These are phyloP conservation scores for Alca torda DNA, from an alignment of 2,797 vertebrate genomes.

Conservation along the genomic window DNA sequence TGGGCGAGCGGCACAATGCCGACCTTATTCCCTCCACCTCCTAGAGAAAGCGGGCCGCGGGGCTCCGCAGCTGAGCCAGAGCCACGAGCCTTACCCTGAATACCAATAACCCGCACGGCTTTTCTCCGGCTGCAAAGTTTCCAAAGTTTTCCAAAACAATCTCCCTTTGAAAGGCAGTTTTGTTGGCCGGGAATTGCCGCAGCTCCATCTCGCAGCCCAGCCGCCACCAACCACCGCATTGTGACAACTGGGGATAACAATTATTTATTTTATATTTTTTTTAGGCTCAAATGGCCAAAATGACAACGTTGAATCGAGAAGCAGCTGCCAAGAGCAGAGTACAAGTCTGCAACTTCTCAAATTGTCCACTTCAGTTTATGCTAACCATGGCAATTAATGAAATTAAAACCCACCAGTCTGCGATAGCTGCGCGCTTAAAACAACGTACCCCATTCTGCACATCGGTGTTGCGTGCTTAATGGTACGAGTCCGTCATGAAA, in stretches of 20 bases:
- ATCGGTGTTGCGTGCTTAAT: background rate
- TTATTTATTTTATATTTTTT: background rate
- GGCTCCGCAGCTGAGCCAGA: background rate
- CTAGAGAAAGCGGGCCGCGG: background rate
- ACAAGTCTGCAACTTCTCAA: background rate
- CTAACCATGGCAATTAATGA: background rate
- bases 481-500: background rate
- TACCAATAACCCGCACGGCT: background rate
- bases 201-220: too few species aligned
- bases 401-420: background rate
- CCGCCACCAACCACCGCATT: fast-evolving
- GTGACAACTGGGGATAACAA: background rate
- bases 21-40: background rate
- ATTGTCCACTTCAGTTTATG: background rate
- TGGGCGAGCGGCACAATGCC: background rate
- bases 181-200: fast-evolving
- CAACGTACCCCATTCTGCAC: too few species aligned
- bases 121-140: background rate
- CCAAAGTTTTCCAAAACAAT: background rate
- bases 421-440: background rate
- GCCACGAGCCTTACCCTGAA: background rate
- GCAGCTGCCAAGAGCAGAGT: background rate
- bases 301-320: fast-evolving
- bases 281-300: background rate
- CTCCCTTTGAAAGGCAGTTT: background rate